Conservation (phyloP, 2,797 vertebrate genomes). For the Gymnothorax javanicus region DNA sequence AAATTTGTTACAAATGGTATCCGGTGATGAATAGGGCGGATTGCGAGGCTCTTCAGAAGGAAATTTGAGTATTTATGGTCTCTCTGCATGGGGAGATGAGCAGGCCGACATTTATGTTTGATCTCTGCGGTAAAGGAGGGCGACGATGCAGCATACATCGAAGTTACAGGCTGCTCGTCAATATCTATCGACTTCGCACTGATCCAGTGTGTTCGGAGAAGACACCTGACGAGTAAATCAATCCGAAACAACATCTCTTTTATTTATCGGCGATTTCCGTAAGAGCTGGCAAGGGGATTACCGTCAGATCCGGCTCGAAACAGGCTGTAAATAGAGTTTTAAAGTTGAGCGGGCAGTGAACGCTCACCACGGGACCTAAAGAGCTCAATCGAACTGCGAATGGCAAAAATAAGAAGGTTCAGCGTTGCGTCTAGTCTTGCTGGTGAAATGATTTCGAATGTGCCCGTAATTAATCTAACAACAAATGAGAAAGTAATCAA, state of each 20-base stretch:
- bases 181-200: slow-evolving; percentile 55
- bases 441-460: not conserved
- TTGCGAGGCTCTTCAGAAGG: slow-evolving; percentile 62
- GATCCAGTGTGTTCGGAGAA: slow-evolving; percentile 52
- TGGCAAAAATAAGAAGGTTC: not conserved
- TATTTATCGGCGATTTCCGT: slow-evolving; percentile 73
- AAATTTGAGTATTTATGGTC: slow-evolving; percentile 66
- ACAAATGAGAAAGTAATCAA: not conserved
- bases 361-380: not conserved
- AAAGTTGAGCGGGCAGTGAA: not conserved
- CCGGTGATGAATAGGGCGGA: slow-evolving; percentile 49
- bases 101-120: slow-evolving; percentile 57
- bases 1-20: slow-evolving; percentile 60
- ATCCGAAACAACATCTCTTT: slow-evolving; percentile 62
- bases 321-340: slow-evolving; percentile 24
- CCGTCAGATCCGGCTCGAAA: slow-evolving; percentile 63
- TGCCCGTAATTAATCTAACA: not conserved
- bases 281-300: slow-evolving; percentile 63
- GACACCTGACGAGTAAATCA: slow-evolving; percentile 64
- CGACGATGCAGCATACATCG: slow-evolving; percentile 12
- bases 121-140: slow-evolving; percentile 32
- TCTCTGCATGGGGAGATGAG: slow-evolving; percentile 45
- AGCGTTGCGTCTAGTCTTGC: not conserved
- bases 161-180: slow-evolving; percentile 53
- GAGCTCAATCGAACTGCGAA: not conserved